Base-by-base conservation (phyloP, 2,888 invertebrate species). In the Bursaphelenchus okinawaensis region DNA sequence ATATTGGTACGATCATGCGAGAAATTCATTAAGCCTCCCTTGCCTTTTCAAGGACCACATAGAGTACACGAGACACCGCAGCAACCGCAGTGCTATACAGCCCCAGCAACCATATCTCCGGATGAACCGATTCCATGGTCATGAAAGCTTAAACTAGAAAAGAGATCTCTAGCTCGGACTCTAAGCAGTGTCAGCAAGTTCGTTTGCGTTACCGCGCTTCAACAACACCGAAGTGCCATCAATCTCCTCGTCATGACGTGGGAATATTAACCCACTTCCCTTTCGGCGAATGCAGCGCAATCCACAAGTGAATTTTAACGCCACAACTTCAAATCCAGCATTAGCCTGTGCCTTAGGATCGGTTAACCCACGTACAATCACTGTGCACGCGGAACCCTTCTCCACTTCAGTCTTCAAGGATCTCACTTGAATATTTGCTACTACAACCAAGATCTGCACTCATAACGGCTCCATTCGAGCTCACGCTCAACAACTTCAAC, bases 371-470 rank as follows among this genome's bases (percentile, higher is more conserved):
- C 83, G 82, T 83, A 70, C 83, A 84, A 84, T 77, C 81, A 82
- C 83, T 84, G 85, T 85, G 88, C 86, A 87, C 87, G 86, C 86
- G 87, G 86, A 88, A 87, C 85, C 84, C 84, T 84, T 85, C 84
- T 84, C 84, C 84, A 81, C 84, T 80, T 85, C 83, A 78, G 84
- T 80, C 83, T 84, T 83, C 83, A 83, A 84, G 82, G 83, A 78
- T 87, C 86, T 87, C 87, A 84, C 86, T 87, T 85, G 87, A 87
- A 87, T 88, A 87, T 87, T 88, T 88, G 88, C 88, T 88, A 88
- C 88, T 87, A 87, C 87, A 87, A 88, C 87, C 87, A 88, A 88
- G 87, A 87, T 88, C 84, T 85, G 84, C 84, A 83, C 85, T 80
- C 73, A 74, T 68, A 83, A 83, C 82, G 76, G 84, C 84, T 85